phyloP scores from a whole-genome alignment of 2,797 vertebrate species.

The Phataginus tetradactyla region DNA sequence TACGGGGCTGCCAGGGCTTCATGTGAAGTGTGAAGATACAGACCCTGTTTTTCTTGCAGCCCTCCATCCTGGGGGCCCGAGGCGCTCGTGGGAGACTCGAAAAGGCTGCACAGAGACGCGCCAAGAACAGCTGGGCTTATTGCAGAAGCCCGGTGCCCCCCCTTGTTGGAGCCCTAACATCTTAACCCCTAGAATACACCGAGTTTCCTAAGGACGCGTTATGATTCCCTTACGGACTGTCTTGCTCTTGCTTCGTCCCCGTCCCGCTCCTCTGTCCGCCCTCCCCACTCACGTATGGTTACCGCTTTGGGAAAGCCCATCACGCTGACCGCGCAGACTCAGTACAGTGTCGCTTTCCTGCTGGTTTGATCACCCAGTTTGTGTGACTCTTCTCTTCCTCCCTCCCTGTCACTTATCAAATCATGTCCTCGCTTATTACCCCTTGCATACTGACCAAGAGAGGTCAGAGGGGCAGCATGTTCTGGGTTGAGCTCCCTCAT shows the following conservation, averaged over 20 bases:
- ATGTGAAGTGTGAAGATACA: not conserved
- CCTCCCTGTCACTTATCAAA: not conserved
- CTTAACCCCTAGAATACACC: not conserved
- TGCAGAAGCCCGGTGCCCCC: not conserved
- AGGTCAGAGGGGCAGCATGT: not conserved
- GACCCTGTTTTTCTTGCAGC: not conserved
- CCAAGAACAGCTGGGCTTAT: fast-evolving
- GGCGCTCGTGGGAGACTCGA: not conserved
- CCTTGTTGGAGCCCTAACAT: not conserved
- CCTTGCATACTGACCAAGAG: not conserved
- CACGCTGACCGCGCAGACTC: fast-evolving
- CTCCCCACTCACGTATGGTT: fast-evolving
- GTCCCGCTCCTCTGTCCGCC: not conserved
- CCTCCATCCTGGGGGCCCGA: not conserved
- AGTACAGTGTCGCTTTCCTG: not conserved
- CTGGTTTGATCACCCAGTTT: not conserved
- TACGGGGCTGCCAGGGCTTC: not conserved
- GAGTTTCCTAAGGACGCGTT: fast-evolving
- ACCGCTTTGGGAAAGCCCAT: not conserved
- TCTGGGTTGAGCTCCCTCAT: not conserved
- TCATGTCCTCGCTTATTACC: not conserved
- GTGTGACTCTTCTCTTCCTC: not conserved
- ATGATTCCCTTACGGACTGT: fast-evolving
- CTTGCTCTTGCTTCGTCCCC: not conserved
- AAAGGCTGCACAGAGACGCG: not conserved